These are phyloP conservation scores for Petaurus breviceps DNA, from an alignment of 2,113 vertebrate genomes.

Conservation along the genomic window DNA sequence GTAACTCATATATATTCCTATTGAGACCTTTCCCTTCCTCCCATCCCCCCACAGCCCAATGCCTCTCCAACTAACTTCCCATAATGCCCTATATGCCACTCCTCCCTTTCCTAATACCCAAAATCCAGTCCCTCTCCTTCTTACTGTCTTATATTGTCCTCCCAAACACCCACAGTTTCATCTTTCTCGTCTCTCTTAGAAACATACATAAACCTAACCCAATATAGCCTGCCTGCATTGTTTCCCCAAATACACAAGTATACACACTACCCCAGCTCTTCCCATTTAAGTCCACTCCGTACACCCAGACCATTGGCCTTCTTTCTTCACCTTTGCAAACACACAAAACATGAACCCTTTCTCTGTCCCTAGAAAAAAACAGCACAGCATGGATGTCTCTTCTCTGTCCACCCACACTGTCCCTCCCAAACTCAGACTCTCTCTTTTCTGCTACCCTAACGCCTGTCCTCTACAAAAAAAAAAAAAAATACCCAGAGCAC, in stretches of 20 bases:
- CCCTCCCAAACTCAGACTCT: not conserved
- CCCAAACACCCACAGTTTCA: not conserved
- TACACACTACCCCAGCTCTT: not conserved
- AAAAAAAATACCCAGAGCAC: not conserved
- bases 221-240: not conserved
- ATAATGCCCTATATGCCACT: not conserved
- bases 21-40: not conserved
- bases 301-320: not conserved
- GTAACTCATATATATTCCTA: not conserved
- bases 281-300: not conserved
- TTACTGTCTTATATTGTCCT: not conserved
- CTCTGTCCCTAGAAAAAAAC: not conserved
- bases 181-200: not conserved
- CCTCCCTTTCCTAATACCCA: not conserved
- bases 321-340: too few species aligned
- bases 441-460: not conserved
- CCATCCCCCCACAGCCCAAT: not conserved
- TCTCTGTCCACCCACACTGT: not conserved
- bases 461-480: not conserved
- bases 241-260: not conserved
- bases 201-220: not conserved
- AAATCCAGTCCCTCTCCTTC: not conserved
- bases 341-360: not conserved
- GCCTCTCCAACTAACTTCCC: not conserved
- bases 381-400: not conserved